Base-by-base conservation (phyloP, 2,113 vertebrate genomes). In the Syngnathus floridae region DNA sequence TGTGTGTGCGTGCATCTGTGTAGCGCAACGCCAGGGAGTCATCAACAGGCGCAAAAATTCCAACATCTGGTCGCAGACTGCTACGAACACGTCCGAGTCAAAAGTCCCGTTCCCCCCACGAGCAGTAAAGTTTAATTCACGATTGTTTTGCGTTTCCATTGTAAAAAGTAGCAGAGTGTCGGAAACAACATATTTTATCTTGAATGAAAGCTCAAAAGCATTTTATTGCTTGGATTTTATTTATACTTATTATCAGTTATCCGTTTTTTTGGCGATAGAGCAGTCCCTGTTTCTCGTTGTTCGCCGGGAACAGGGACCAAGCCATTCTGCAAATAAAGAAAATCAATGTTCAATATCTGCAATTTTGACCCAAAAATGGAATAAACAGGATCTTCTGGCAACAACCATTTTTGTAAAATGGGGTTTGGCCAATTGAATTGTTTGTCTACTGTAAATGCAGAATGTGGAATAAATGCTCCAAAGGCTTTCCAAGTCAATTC, bases 41-140 rank as follows among this genome's bases (percentile, higher is more conserved):
- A 71, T 67, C 59, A 88, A 84, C 83, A 86, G 89, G 88, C 80
- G 79, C 86, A 84, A 85, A 56, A 63, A 48, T 64, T 81, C 75
- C 81, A 82, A 91, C 90, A 91, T 90, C 90, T 91, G 90, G 89
- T 80, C 73, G 71, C 75, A 41, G 74, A 72, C 70, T 67, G 79
- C 61, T 35, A 35, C 12, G 13, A 35, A 49, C 66, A 64, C 22
- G 41, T 35, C 7, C 9, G 22, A 46, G 62, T 64, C 45, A 64
- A 64, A 46, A 64, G 31, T 22, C 43, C 61, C 61, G 8, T 43
- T 62, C 49, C 31, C 41, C 16, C 41, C 3, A 0, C 38, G 6
- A 41, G 43, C 26, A 38, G 36, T 59, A n/a, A n/a, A 59, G 8
- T 59, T 59, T 9, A n/a, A 10, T 22, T 14, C n/a, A 41, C 11